Evolutionary conservation across 2,888 invertebrate genomes (phyloP), one percentile per base, ranked within the genome.

Genomic region (Xylocampa areola): DNA sequence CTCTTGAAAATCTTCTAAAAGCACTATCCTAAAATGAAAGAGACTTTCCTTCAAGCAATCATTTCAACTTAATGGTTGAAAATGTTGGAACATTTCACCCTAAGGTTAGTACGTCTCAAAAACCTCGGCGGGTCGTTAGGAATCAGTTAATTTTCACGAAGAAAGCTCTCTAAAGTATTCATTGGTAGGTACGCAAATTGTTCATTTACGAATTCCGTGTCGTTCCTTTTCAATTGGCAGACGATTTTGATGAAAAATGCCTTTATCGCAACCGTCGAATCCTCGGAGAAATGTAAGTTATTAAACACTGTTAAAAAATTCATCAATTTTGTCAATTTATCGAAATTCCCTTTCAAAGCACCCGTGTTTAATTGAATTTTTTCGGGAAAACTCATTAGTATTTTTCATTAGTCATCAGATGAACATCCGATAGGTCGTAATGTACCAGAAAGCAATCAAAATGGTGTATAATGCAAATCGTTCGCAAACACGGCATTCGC

Each of bases 391-490:
- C 30, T 67, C 70, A 61, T 69, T 59, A 48, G 6, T 33, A 8
- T 36, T 52, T 44, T 49, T 41, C 45, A 43, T 60, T 52, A 41
- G 32, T 52, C 40, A 55, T 52, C 44, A 23, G 0, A 23, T 57
- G 25, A 40, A 58, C 14, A 48, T 37, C 21, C 25, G 41, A 51
- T 51, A 43, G 35, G 4, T 21, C 25, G 30, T 48, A 39, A 52
- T 35, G 17, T 62, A 49, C 37, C 36, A 36, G 16, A 45, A 48
- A 64, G n/a, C 37, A 59, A 64, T 68, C 32, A 47, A 64, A 76
- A 70, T 69, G 65, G 39, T 77, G 60, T 69, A 64, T 72, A 68
- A 85, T 80, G 75, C 73, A 81, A 85, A 85, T 76, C 63, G 58
- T 71, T 61, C 32, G 54, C 70, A 79, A 85, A 84, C 76, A 78